Percentiles rank a stretch among this genome's conserved stretches.
phyloP scores from a whole-genome alignment of 2,113 vertebrate species.

The Noturus placidus region DNA sequence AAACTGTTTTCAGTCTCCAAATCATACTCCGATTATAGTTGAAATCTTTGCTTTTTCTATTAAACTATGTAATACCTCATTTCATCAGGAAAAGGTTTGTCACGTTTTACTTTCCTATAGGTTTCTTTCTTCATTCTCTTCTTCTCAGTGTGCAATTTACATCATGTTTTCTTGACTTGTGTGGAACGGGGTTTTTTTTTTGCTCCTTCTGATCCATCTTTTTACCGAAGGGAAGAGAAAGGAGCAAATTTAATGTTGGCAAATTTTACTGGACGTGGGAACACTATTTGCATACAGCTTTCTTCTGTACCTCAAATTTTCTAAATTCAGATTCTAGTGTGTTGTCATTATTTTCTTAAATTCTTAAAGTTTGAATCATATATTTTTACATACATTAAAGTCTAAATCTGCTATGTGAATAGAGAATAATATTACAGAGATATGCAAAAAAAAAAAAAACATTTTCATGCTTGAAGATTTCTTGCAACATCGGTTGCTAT shows the following conservation, averaged over 20 bases:
- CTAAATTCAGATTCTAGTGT: conserved; percentile 86
- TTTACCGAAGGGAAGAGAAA: conserved; percentile 66
- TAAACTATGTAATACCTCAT: conserved; percentile 99
- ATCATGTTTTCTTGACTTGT: conserved; percentile 71
- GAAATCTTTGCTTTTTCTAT: conserved; percentile 86
- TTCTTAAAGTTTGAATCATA: conserved; percentile 6
- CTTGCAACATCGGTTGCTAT: conserved; percentile 54
- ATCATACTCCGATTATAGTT: conserved; percentile 88
- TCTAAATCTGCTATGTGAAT: conserved; percentile 80
- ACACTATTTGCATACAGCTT: conserved; percentile 97
- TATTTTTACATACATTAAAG: conserved; percentile 60
- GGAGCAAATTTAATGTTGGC: conserved; percentile 73
- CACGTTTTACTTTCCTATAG: conserved; percentile 69
- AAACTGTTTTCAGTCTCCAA: conserved; percentile 83
- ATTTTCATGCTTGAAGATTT: conserved; percentile 62
- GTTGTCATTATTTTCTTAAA: conserved; percentile 87
- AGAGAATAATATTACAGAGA: conserved; percentile 66
- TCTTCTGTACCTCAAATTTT: conserved; percentile 92
- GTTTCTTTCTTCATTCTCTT: conserved; percentile 47
- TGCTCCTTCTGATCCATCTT: conserved; percentile 59
- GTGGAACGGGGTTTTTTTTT: conserved; percentile 67
- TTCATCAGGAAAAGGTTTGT: conserved; percentile 91
- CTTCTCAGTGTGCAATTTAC: conserved; percentile 80
- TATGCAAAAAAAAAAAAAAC: conserved; percentile 54
- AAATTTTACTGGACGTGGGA: conserved; percentile 77